A percentile compares a stretch with the other conserved stretches of the same genome.
phyloP scores from a whole-genome alignment of 1,140 invertebrate genomes.

The Dinoponera quadriceps region DNA sequence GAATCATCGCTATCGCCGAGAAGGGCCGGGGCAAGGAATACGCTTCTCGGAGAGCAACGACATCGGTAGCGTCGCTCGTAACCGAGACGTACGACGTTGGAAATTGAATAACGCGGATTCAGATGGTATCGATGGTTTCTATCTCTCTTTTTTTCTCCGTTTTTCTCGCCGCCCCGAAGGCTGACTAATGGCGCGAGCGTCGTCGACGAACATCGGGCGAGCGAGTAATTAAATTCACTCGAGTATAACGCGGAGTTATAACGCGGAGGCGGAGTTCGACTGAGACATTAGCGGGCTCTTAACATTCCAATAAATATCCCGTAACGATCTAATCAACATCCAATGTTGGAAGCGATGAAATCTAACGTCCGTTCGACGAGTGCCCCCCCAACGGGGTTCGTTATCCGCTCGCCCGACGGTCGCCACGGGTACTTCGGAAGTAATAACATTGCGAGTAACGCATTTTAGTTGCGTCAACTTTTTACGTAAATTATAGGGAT shows the following conservation, averaged over 20 bases:
- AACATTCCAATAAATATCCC: constrained; percentile 31
- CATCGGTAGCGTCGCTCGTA: constrained; percentile 7
- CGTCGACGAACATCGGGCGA: neutral
- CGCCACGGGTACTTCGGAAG: neutral
- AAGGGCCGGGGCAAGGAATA: neutral
- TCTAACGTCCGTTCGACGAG: neutral
- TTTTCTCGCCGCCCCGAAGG: neutral
- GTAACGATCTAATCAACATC: constrained; percentile 10
- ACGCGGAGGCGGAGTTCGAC: neutral
- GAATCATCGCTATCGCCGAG: neutral
- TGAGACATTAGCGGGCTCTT: neutral
- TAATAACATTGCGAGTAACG: neutral
- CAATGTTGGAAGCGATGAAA: neutral
- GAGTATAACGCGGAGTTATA: constrained; percentile 5
- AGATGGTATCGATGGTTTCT: neutral
- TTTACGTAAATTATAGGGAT: neutral
- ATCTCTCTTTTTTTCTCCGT: neutral
- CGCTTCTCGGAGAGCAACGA: neutral
- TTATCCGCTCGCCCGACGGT: neutral
- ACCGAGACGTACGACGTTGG: neutral
- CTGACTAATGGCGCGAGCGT: constrained; percentile 19
- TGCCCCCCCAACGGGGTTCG: neutral
- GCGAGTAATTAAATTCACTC: constrained; percentile 31
- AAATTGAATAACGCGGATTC: constrained; percentile 27
- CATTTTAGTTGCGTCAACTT: neutral